Conservation (phyloP, 2,797 vertebrate genomes). For the Notolepis coatsorum region DNA sequence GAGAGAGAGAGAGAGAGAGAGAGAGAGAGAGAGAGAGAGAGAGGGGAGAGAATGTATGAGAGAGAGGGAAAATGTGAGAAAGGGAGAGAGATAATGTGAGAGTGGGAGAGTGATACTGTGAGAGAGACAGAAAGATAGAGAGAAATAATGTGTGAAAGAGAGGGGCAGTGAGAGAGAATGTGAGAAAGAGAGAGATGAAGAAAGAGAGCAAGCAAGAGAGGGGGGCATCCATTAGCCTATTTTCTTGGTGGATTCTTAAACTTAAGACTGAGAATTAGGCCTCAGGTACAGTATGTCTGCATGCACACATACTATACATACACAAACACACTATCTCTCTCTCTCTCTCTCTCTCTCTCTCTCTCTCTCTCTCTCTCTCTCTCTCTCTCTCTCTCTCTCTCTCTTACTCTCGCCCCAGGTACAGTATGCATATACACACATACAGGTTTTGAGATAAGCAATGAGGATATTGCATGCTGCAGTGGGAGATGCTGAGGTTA, state of each 20-base stretch:
- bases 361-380: slow-evolving; percentile 22
- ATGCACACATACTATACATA: slow-evolving; percentile 65
- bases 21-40: slow-evolving; percentile 29
- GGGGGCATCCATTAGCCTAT: slow-evolving; percentile 22
- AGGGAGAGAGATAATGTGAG: neutral
- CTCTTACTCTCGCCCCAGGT: slow-evolving; percentile 1
- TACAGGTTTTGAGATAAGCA: no score
- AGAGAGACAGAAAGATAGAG: neutral
- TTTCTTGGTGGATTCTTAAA: slow-evolving; percentile 40
- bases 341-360: slow-evolving; percentile 16
- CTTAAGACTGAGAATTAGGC: slow-evolving; percentile 49
- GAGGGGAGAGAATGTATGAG: slow-evolving; percentile 25
- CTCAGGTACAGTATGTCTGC: no score
- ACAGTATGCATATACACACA: neutral
- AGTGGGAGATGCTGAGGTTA: slow-evolving; percentile 14
- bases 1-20: slow-evolving; percentile 17
- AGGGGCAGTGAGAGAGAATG: no score
- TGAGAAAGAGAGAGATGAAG: slow-evolving; percentile 5
- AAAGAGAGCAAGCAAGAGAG: slow-evolving; percentile 19
- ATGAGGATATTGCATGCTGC: slow-evolving; percentile 52
- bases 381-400: neutral
- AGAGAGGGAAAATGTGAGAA: slow-evolving; percentile 18
- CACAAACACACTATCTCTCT: slow-evolving; percentile 52
- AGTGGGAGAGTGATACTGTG: neutral
- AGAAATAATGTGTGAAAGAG: neutral